phyloP scores from a whole-genome alignment of 2,797 vertebrate species.

The Cephalopachus bancanus region DNA sequence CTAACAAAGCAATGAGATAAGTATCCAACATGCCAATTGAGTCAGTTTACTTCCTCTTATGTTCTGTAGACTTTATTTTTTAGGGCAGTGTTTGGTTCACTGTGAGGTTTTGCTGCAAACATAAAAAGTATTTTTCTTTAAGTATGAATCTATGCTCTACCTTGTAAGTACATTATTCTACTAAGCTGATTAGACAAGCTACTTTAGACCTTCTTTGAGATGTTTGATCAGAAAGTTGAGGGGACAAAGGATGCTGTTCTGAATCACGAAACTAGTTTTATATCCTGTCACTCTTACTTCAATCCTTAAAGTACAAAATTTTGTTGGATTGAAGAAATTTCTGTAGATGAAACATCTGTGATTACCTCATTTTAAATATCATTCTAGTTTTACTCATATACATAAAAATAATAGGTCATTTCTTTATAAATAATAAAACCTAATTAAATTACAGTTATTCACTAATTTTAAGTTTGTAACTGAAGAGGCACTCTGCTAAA shows the following conservation, averaged over 20 bases:
- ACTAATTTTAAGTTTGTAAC: neutral
- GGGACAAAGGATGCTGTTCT: neutral
- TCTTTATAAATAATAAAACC: constrained; percentile 7
- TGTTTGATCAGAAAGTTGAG: neutral
- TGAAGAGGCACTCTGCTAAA: neutral
- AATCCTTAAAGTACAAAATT: neutral
- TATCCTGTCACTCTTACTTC: neutral
- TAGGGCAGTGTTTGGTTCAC: neutral
- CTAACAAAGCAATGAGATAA: neutral
- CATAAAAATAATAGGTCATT: neutral
- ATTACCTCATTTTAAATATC: neutral
- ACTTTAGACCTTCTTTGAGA: neutral
- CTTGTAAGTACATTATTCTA: neutral
- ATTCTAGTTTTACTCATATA: neutral
- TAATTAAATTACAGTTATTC: neutral
- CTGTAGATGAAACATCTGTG: neutral
- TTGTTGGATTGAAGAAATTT: neutral
- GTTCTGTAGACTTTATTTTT: neutral
- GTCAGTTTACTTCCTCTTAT: neutral
- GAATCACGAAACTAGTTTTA: neutral
- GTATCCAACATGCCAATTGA: neutral
- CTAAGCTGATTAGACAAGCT: neutral
- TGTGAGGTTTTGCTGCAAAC: neutral
- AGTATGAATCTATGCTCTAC: neutral
- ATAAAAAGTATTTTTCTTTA: neutral